Evolutionary conservation across 2,888 invertebrate species (phyloP).

Genomic region (Drosophila longiperda): DNA sequence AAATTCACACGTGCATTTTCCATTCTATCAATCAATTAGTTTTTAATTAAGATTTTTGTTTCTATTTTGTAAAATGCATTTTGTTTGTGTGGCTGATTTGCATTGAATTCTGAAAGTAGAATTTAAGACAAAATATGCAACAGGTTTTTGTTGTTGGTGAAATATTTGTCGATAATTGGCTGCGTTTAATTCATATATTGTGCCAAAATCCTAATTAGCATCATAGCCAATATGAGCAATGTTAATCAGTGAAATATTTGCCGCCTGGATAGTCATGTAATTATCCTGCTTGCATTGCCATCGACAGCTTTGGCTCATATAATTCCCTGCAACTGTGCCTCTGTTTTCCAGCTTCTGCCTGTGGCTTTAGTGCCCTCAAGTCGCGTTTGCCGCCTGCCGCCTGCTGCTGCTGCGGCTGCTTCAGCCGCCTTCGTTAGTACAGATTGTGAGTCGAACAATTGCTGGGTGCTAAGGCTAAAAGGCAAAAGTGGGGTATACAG

Average conservation of each 20-base stretch:
- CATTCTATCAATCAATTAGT: neutral
- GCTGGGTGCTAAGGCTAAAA: slow-evolving; percentile 28
- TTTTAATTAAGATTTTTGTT: neutral
- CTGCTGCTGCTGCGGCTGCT: neutral
- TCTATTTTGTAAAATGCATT: neutral
- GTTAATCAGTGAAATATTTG: slow-evolving; percentile 43
- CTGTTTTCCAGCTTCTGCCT: neutral
- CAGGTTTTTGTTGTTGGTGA: neutral
- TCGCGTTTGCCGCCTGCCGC: neutral
- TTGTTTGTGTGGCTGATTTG: neutral
- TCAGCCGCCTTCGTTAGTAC: slow-evolving; percentile 46
- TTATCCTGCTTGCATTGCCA: slow-evolving; percentile 13
- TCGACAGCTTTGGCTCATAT: slow-evolving; percentile 31
- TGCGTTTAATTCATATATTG: neutral
- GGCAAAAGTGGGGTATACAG: neutral
- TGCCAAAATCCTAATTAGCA: neutral
- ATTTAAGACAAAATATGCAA: neutral
- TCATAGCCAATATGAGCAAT: slow-evolving; percentile 2
- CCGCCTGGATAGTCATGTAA: slow-evolving; percentile 16
- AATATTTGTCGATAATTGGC: neutral
- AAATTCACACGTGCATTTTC: neutral
- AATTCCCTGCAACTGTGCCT: slow-evolving; percentile 36
- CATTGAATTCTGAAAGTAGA: neutral
- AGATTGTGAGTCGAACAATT: slow-evolving; percentile 56
- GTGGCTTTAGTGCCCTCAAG: neutral